Percentiles rank a stretch among this genome's conserved stretches.
Evolutionary conservation across 2,888 invertebrate species (phyloP).

Genomic region (Linnaemya tessellans): DNA sequence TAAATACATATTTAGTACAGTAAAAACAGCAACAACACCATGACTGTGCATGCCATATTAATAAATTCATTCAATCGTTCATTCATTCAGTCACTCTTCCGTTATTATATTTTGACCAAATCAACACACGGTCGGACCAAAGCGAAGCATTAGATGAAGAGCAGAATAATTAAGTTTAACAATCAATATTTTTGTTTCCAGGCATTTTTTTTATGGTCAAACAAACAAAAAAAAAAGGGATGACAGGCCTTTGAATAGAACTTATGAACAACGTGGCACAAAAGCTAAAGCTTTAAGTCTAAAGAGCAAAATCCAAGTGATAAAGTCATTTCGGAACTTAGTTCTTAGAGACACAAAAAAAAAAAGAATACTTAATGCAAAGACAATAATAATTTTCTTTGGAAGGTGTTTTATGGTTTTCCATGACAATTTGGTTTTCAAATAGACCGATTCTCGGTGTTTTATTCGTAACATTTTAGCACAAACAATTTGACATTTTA

Average conservation of each 20-base stretch:
- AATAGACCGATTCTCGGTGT: too few relatives aligned
- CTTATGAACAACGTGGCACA: neutral
- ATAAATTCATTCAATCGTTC: slow-evolving; percentile 28
- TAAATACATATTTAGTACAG: slow-evolving; percentile 52
- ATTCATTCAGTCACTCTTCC: slow-evolving; percentile 5
- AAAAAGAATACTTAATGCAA: too few relatives aligned
- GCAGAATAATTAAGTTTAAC: slow-evolving; percentile 35
- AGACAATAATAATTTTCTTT: too few relatives aligned
- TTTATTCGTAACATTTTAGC: too few relatives aligned
- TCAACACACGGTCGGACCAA: neutral
- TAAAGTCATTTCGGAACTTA: neutral
- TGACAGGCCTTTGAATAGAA: neutral
- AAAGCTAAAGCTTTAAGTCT: neutral
- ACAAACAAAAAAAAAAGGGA: neutral
- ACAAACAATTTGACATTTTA: too few relatives aligned
- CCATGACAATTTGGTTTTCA: too few relatives aligned
- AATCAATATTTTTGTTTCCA: slow-evolving; percentile 23
- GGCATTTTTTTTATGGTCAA: neutral
- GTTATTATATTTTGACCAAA: slow-evolving; percentile 29
- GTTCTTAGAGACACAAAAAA: too few relatives aligned
- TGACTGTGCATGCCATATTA: neutral
- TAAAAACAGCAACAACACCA: slow-evolving; percentile 3
- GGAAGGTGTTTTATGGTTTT: too few relatives aligned
- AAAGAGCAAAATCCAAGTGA: neutral
- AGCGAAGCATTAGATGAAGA: neutral